Evolutionary conservation across 2,888 invertebrate species (phyloP), one percentile per base, ranked within the genome.

Genomic region (Metopia argyrocephala): DNA sequence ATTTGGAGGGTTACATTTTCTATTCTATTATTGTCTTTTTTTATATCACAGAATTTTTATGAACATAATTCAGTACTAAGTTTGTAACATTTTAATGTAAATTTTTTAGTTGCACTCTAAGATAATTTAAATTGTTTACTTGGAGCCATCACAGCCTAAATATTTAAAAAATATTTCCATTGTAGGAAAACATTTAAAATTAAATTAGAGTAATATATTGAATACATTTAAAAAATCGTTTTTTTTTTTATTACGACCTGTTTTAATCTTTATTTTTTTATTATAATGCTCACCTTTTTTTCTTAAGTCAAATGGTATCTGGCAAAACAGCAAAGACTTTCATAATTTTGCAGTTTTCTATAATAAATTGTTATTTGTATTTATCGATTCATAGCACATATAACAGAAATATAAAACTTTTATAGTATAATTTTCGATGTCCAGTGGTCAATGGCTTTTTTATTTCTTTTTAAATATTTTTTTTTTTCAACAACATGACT

Each of bases 371-470:
- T 65, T 20, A 38, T 74, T 20, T 48, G 38, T 62, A 62, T 59
- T 78, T 74, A 64, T 64, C 48, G 68, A 73, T 78, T 74, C 78
- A 68, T 45, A 20, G 27, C 64, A 78, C 69, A 69, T 57, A 31
- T 50, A 23, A 52, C 31, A 59, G 31, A 9, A 3, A 45, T 28
- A 21, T 25, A 31, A 4, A 46, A 46, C 2, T 27, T 15, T 28
- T 18, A 3, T 12, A 45, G 23, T 54, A 28, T 45, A 68, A 21
- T 45, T 64, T n/a, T 21, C 48, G 50, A 46, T 54, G 38, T 1
- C 38, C 61, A 69, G 64, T 76, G 76, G 56, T 68, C 76, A 69
- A 56, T 68, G 75, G n/a, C 75, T 45, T 75, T 45, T 61, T 1
- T 20, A 20, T 48, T 27, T 45, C 38, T 52, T 62, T 54, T 62